Evolutionary conservation across 2,797 vertebrate species (phyloP), one percentile per base, ranked within the genome.

Genomic region (Serranus cabrilla): DNA sequence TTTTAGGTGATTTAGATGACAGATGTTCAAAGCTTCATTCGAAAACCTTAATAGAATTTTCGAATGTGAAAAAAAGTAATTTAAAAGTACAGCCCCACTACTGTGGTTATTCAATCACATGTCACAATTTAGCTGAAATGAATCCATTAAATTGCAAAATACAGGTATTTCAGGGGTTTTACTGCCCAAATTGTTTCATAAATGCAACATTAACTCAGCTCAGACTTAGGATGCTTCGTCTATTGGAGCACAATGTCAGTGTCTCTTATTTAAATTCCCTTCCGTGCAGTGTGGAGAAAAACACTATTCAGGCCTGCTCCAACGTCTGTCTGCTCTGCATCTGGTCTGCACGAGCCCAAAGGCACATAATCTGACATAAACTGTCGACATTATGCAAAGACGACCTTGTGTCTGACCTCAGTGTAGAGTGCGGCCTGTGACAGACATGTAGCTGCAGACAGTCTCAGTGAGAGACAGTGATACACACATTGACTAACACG

Each of bases 351-450:
- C 7, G 3, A 64, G 50, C 40, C 78, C 39, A 49, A 70, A 84
- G 50, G 64, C 73, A 80, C 78, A 76, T 75, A 43, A 86, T 83
- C 45, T 56, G 65, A 63, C 70, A 78, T 62, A 65, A 82, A 72
- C 39, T 71, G 67, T 39, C 55, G 54, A 66, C 58, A 57, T 87
- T 79, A 88, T 70, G 67, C 68, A 75, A 66, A 80, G 34, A 73
- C 20, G 34, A 77, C 84, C 76, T 84, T 85, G 69, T 23, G n/a
- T 65, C 31, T 76, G 76, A 82, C 76, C 84, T 63, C 50, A 11
- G 23, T 61, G 62, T 43, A 47, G 25, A 71, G 27, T 0, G 47
- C n/a, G 31, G 40, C 69, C 51, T 17, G 62, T 81, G 69, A 79
- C 52, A 71, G 57, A 72, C 70, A 42, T 40, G 11, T 20, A 42